These are phyloP conservation scores for Ctenochaetus hawaiiensis DNA, from an alignment of 2,797 vertebrate genomes.

Conservation along the genomic window DNA sequence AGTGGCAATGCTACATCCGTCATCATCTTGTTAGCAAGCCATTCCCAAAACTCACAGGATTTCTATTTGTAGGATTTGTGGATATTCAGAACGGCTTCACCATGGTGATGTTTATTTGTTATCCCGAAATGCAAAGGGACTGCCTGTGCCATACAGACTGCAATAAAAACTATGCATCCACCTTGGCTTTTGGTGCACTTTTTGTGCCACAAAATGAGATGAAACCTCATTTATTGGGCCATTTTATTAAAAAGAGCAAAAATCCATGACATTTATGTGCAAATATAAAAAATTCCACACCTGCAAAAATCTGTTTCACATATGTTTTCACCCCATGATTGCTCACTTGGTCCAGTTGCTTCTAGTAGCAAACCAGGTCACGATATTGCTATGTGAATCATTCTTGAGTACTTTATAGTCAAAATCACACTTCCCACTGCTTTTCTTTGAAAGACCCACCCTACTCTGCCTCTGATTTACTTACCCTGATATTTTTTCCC, in stretches of 20 bases:
- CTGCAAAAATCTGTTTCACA: slow-evolving; percentile 13
- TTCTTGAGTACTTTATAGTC: not conserved
- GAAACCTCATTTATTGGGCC: slow-evolving; percentile 36
- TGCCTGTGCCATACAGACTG: slow-evolving; percentile 25
- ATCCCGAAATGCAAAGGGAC: slow-evolving; percentile 50
- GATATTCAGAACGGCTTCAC: slow-evolving; percentile 54
- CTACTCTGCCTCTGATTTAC: too few species aligned
- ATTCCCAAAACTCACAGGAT: slow-evolving; percentile 59
- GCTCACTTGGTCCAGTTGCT: not conserved
- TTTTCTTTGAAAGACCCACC: too few species aligned
- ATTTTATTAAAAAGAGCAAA: slow-evolving; percentile 14
- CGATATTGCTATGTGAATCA: not conserved
- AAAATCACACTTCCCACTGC: too few species aligned
- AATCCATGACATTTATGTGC: slow-evolving; percentile 36
- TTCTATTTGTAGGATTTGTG: slow-evolving; percentile 66
- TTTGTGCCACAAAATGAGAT: slow-evolving; percentile 32
- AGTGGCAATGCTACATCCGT: slow-evolving; percentile 70
- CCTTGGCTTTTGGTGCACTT: slow-evolving; percentile 26
- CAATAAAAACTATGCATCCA: slow-evolving; percentile 37
- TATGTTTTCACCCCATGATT: not conserved
- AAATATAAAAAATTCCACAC: slow-evolving; percentile 15
- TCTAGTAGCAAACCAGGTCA: not conserved
- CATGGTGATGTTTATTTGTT: slow-evolving; percentile 73
- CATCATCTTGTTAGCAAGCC: slow-evolving; percentile 70
- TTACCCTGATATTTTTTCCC: too few species aligned